These are phyloP conservation scores for Ursus arctos DNA, from an alignment of 2,113 vertebrate genomes.

Conservation along the genomic window DNA sequence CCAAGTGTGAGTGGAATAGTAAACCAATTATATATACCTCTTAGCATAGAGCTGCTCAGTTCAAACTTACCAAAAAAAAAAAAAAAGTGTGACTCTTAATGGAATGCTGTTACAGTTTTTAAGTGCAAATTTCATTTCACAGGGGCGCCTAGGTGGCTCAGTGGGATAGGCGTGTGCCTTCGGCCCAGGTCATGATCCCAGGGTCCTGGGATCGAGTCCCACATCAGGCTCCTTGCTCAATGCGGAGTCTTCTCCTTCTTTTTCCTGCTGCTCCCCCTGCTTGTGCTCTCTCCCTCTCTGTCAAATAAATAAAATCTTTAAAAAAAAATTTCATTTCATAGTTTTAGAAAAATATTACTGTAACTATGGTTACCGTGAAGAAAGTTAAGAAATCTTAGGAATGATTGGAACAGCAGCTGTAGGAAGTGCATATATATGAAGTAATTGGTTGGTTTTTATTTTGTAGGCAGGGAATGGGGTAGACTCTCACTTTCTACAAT, in stretches of 20 bases:
- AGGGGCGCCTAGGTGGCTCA: background rate
- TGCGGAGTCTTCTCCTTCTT: no score
- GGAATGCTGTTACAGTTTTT: background rate
- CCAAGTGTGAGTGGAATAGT: background rate
- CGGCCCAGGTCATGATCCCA: no score
- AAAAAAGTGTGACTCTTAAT: background rate
- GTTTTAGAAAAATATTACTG: constrained; percentile 33
- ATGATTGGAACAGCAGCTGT: background rate
- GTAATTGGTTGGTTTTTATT: constrained; percentile 19
- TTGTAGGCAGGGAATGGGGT: background rate
- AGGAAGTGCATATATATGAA: background rate
- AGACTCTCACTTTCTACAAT: background rate
- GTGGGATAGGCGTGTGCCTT: no score
- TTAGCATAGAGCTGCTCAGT: background rate
- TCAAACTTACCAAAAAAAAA: background rate
- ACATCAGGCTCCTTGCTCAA: no score
- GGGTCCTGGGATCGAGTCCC: no score
- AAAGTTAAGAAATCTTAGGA: constrained; percentile 5
- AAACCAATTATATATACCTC: background rate
- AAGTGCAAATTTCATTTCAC: constrained; percentile 2
- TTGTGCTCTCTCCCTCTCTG: no score
- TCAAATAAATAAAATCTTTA: no score
- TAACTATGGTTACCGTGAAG: background rate
- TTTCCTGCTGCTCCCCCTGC: no score
- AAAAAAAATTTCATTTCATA: background rate